Evolutionary conservation across 2,797 vertebrate species (phyloP), one percentile per base, ranked within the genome.

Genomic region (Hippopotamyrus pictus): DNA sequence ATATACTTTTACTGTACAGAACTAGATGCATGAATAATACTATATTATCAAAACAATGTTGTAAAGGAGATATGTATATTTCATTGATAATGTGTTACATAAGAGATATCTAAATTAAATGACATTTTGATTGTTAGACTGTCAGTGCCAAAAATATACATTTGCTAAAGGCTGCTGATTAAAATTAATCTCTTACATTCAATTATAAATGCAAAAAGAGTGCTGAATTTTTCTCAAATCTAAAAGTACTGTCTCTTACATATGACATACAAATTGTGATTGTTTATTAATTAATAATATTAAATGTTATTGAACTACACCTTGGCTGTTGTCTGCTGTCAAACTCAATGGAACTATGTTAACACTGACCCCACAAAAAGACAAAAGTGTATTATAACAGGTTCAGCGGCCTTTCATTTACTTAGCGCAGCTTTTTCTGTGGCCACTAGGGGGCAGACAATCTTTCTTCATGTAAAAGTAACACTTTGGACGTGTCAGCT

Each of bases 241-340:
- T 82, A 87, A 87, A 87, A 62, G 69, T 88, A 51, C 33, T 87
- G 84, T 90, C 29, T 62, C 41, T 73, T 86, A 48, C 54, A 22
- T 53, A 48, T n/a, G 51, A 33, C 14, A 86, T 51, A 59, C 5
- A 29, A 82, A 51, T 73, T 84, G 76, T 65, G 76, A 73, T 76
- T 87, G 62, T 76, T 87, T 57, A 86, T 85, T 85, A 88, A 88
- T 29, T 29, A 87, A 54, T 87, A 79, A 54, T 82, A 89, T 89
- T 89, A 79, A 89, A 89, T 89, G 76, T 86, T 19, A 50, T 86
- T 89, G 29, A 82, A 89, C 37, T 62, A 44, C 79, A 62, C 14
- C 19, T 84, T 83, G 76, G 51, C 79, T 83, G 46, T 44, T 51
- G 53, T 88, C 88, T 79, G 73, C 65, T 88, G 44, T 37, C 19